Evolutionary conservation across 2,113 vertebrate genomes (phyloP), one percentile per base, ranked within the genome.

Genomic region (Gymnarchus niloticus): DNA sequence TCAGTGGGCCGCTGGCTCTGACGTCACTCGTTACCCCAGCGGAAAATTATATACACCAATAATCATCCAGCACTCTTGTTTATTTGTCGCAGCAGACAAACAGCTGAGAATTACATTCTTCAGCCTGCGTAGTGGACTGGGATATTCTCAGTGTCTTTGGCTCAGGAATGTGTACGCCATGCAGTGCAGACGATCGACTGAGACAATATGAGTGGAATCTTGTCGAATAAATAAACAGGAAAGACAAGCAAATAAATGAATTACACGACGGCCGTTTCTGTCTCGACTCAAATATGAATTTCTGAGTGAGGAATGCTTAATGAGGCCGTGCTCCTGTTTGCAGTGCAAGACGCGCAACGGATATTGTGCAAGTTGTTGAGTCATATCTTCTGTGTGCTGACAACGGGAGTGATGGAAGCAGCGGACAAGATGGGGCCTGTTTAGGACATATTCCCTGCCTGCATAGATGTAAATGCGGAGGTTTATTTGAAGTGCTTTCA

Each of bases 311-410:
- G 80, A 48, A 81, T 81, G n/a, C 49, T 23, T 14, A 80, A 52
- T 17, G 25, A 0, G 33, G 3, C 61, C 14, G 23, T 7, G 59
- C 77, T 83, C 10, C 61, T 28, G 77, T 23, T 25, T 28, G 17
- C 52, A 77, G 46, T 54, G 44, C 37, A 54, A 57, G 83, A 21
- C 57, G 46, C n/a, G 23, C 49, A 69, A 86, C 48, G 86, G 83
- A 61, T 51, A 61, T 89, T 90, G 69, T 87, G 87, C 81, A 88
- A 88, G 44, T 81, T 81, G 81, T 86, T 88, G 83, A 89, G 83
- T 86, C 87, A 86, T 61, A 56, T 86, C 56, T 81, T 81, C 73
- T 49, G 56, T 56, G 57, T 85, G 84, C 83, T 78, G 33, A 56
- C 33, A 61, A 49, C 59, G 49, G 59, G 65, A 56, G 10, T 81